A percentile compares a stretch with the other conserved stretches of the same genome.
Conservation (phyloP, 1,140 invertebrate genomes). For the Macrostomum lignano region DNA sequence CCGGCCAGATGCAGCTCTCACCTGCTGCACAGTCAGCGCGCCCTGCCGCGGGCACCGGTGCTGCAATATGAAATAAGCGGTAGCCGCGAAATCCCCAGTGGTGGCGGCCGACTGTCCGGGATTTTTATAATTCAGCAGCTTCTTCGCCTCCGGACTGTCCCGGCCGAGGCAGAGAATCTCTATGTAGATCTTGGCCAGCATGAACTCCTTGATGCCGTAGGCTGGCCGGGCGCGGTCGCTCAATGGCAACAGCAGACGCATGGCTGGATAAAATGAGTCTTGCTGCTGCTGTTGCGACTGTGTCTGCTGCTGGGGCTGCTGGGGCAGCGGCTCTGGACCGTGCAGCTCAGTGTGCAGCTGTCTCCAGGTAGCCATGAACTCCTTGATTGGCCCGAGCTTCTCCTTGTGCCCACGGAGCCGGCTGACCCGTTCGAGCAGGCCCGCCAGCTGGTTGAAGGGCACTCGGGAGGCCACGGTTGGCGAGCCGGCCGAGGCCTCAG, state of each 20-base stretch:
- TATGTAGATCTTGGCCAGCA: constrained; percentile 37
- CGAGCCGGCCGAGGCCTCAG: too few relatives aligned
- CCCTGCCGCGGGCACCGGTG: too few relatives aligned
- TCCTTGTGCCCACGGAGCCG: constrained; percentile 25
- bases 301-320: too few relatives aligned
- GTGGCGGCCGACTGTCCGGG: too few relatives aligned
- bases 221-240: not conserved
- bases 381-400: constrained; percentile 27
- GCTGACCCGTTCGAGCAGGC: too few relatives aligned
- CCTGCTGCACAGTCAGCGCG: too few relatives aligned
- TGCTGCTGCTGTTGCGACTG: too few relatives aligned
- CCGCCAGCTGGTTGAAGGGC: constrained; percentile 17
- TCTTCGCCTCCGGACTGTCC: constrained; percentile 36
- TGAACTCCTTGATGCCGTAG: constrained; percentile 20
- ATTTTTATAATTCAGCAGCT: constrained; percentile 33
- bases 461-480: constrained; percentile 19
- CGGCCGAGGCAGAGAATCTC: constrained; percentile 38
- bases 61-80: too few relatives aligned
- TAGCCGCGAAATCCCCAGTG: too few relatives aligned
- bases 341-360: constrained; percentile 20
- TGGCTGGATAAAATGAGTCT: constrained; percentile 37
- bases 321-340: too few relatives aligned
- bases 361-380: constrained; percentile 32
- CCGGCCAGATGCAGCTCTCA: too few relatives aligned
- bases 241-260: constrained; percentile 40